A percentile compares a stretch with the other conserved stretches of the same genome.
phyloP scores from a whole-genome alignment of 2,113 vertebrate genomes.

The Cygnus buccinator region DNA sequence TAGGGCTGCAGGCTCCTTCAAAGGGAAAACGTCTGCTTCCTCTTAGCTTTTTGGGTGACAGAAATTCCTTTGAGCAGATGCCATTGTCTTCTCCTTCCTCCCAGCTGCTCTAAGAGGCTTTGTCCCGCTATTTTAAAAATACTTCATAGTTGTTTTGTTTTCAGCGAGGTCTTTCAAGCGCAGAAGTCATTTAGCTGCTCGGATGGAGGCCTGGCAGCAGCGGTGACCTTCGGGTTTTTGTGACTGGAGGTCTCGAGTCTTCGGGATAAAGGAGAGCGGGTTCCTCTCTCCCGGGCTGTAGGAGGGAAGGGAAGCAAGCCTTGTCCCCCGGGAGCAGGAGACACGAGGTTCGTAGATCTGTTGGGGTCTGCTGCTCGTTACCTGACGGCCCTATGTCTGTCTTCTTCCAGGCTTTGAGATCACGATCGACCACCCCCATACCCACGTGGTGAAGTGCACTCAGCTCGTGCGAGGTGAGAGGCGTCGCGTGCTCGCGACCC shows the following conservation, averaged over 20 bases:
- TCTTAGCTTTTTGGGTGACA: constrained; percentile 46
- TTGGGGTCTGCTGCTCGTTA: background rate
- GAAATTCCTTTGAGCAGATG: constrained; percentile 23
- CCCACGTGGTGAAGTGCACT: constrained; percentile 97
- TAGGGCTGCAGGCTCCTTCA: background rate
- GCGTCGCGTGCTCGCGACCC: accelerated
- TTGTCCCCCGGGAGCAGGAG: constrained; percentile 12
- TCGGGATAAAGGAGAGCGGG: background rate
- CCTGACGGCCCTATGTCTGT: background rate
- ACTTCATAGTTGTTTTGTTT: constrained; percentile 15
- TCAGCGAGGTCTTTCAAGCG: background rate
- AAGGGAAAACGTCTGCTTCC: constrained; percentile 44
- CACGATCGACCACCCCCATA: constrained; percentile 97
- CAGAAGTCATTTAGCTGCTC: background rate
- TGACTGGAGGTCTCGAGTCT: constrained; percentile 19
- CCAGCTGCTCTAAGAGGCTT: constrained; percentile 39
- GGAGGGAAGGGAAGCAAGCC: constrained; percentile 1
- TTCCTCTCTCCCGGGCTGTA: background rate
- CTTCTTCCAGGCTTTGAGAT: constrained; percentile 92
- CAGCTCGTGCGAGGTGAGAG: constrained; percentile 95
- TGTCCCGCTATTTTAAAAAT: constrained; percentile 46
- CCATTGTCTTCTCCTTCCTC: constrained; percentile 52
- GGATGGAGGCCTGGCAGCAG: constrained; percentile 20
- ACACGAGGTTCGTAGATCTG: background rate
- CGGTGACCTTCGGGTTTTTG: constrained; percentile 5